Base-by-base conservation (phyloP, 2,113 vertebrate genomes). In the Theropithecus gelada region DNA sequence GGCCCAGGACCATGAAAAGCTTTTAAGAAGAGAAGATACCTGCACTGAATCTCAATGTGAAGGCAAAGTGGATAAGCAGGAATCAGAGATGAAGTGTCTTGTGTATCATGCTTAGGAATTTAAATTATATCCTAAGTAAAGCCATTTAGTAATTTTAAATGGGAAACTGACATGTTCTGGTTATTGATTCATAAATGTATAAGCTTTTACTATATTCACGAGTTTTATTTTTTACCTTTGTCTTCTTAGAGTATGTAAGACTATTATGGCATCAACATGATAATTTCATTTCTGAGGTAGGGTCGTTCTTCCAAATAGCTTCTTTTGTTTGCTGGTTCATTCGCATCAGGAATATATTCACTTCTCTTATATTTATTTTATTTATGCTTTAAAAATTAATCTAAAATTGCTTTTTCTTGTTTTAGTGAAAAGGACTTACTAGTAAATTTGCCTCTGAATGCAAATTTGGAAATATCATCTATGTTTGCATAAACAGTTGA, bases 81-180 rank as follows among this genome's bases (percentile, higher is more conserved):
- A 75, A 68, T 20, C 5, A 13, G 27, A 57, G 55, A 75, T 17
- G 8, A 76, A 86, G 12, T 11, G 20, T 84, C 45, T 55, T 27
- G 6, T 81, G 57, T 30, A 38, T 23, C 48, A 40, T 57, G 14
- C 38, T 38, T 32, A 66, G 38, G 32, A 90, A 75, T 66, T 93
- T 81, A 86, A 93, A 82, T 95, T 50, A 35, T n/a, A n/a, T n/a
- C 52, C 73, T 79, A 64, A 73, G 61, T n/a, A 40, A 84, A 85
- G 55, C 73, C 48, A 72, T 52, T 89, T 48, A 80, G 64, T 66
- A 73, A 80, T 86, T 93, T 59, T 59, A 89, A 95, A 72, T 68
- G 55, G 14, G 30, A 84, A 38, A 80, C 55, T 57, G 66, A 48
- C 13, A 50, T 35, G 80, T 80, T 79, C 48, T 50, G 16, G 22